A percentile compares a stretch with the other conserved stretches of the same genome.
These are phyloP conservation scores for Eristalinus sepulchralis DNA, from an alignment of 2,888 invertebrate species.

Conservation along the genomic window DNA sequence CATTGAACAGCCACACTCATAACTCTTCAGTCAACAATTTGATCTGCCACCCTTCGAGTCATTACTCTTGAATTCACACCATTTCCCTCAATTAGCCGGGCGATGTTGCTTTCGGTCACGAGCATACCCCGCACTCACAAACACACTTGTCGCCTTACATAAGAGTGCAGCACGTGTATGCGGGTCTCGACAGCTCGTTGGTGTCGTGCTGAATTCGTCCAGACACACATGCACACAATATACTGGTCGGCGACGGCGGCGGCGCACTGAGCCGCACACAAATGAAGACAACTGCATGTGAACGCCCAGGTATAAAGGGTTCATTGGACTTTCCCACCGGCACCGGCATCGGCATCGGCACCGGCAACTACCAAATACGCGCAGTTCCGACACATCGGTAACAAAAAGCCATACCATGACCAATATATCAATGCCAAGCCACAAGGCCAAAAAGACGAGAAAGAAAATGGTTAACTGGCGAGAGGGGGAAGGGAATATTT, in stretches of 20 bases:
- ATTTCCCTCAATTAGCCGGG: conserved; percentile 37
- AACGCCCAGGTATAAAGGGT: conserved; percentile 43
- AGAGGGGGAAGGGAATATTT: conserved; percentile 6
- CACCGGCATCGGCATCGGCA: background rate
- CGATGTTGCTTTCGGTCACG: conserved; percentile 1
- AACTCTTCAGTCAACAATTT: conserved; percentile 30
- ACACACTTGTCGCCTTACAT: background rate
- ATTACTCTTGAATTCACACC: conserved; percentile 13
- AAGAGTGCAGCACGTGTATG: background rate
- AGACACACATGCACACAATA: background rate
- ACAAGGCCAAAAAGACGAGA: conserved; percentile 25
- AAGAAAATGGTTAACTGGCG: background rate
- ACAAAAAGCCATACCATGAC: conserved; percentile 65
- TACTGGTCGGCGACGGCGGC: background rate
- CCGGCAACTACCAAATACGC: conserved; percentile 12
- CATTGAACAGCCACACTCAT: background rate
- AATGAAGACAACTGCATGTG: conserved; percentile 23
- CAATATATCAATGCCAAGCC: conserved; percentile 69
- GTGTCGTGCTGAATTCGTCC: background rate
- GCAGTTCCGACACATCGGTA: conserved; percentile 46
- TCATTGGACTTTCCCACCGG: conserved; percentile 47
- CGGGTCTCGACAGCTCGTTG: background rate
- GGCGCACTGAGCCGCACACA: conserved; percentile 50
- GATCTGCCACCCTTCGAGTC: conserved; percentile 31
- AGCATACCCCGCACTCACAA: background rate